Base-by-base conservation (phyloP, 2,888 invertebrate genomes). In the Clunio marinus region DNA sequence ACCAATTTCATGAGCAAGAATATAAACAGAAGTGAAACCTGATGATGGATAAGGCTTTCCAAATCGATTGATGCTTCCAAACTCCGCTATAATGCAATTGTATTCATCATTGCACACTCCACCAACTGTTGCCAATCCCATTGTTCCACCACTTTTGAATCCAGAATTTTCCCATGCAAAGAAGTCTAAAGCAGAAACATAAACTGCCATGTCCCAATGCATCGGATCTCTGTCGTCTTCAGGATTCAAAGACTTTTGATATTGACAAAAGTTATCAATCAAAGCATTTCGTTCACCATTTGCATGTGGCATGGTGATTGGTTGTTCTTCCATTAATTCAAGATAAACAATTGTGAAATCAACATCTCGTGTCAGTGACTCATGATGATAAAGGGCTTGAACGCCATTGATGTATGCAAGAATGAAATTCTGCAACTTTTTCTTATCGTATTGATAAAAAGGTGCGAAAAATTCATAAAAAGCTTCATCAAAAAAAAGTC, bases 1-100 rank as follows among this genome's bases (percentile, higher is more conserved):
- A 70, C 90, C 91, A 70, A 91, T 89, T 81, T 91, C 91, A 76
- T 91, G 91, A 0, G 90, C 90, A 70, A 89, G 83, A 74, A 91
- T 88, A 77, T 88, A 91, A 73, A 91, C 87, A 62, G 90, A 89
- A 17, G 88, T 88, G 76, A 90, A 89, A n/a, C 91, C 90, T 24
- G 90, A 88, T 37, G 90, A 90, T 2, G 90, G 90, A 78, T 89
- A 90, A 1, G 90, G 89, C 71, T 88, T 86, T 58, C 89, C 89
- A 73, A 86, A 84, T 51, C 83, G 78, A 78, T 89, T 88, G 1
- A 84, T 84, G 1, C 87, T 85, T 46, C 90, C 90, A 72, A 90
- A 83, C 81, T 91, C 90, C 1, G 88, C 86, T 58, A 91, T 89
- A 15, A 91, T 85, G 74, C 91, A 91, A 13, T 88, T 84, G 75